A percentile compares a stretch with the other conserved stretches of the same genome.
phyloP scores from a whole-genome alignment of 2,797 vertebrate species.

The Notolabrus celidotus region DNA sequence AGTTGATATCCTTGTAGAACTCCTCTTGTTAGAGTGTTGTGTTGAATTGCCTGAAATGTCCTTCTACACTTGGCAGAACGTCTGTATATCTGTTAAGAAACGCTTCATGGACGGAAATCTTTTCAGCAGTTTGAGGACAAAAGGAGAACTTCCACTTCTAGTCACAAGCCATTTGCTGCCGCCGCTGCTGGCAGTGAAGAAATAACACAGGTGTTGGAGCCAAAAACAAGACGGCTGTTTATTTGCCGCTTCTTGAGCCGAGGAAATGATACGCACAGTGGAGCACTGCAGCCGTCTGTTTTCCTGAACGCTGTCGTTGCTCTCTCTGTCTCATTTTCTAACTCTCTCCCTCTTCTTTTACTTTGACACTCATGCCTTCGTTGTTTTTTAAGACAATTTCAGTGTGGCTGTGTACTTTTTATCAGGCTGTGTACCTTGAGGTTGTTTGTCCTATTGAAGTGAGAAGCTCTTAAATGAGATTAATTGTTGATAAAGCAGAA shows the following conservation, averaged over 20 bases:
- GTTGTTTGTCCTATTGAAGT: conserved; percentile 30
- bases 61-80: conserved; percentile 22
- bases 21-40: conserved; percentile 11
- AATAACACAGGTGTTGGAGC: conserved; percentile 73
- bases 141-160: conserved; percentile 63
- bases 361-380: conserved; percentile 1
- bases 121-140: conserved; percentile 52
- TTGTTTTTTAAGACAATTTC: conserved; percentile 1
- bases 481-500: conserved; percentile 66
- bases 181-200: conserved; percentile 63
- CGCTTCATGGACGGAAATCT: conserved; percentile 27
- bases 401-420: conserved; percentile 2
- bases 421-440: background rate
- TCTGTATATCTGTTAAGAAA: conserved; percentile 13
- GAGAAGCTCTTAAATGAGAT: conserved; percentile 48
- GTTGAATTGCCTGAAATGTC: conserved; percentile 10
- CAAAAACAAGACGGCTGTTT: conserved; percentile 76
- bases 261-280: conserved; percentile 65
- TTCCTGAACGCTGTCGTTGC: conserved; percentile 46
- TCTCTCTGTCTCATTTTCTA: conserved; percentile 47
- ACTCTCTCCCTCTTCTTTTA: conserved; percentile 12
- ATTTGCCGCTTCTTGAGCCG: conserved; percentile 77
- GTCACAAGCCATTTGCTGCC: conserved; percentile 65
- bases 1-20: background rate
- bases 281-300: conserved; percentile 65